Percentiles rank a stretch among this genome's conserved stretches.
phyloP scores from a whole-genome alignment of 1,140 invertebrate species.

The Eulimnadia texana region DNA sequence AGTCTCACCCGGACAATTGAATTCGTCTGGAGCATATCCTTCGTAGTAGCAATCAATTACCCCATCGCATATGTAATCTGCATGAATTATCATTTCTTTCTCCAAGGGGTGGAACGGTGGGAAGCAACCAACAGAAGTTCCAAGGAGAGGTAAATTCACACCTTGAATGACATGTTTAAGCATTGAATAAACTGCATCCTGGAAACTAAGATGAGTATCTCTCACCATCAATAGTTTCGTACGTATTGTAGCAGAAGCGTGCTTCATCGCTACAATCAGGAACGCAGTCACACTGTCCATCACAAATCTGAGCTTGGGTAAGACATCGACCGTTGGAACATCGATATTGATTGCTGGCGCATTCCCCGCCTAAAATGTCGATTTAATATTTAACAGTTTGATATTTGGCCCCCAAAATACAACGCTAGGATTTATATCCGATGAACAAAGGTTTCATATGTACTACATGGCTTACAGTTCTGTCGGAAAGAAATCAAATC shows the following conservation, averaged over 20 bases:
- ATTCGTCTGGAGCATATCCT: conserved; percentile 29
- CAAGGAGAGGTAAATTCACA: neutral
- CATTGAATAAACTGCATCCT: neutral
- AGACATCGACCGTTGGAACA: conserved; percentile 28
- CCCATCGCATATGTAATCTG: conserved; percentile 30
- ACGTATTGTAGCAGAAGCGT: neutral
- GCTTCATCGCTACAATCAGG: conserved; percentile 24
- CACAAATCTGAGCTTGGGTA: conserved; percentile 25
- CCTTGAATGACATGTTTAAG: neutral
- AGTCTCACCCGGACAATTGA: conserved; percentile 28
- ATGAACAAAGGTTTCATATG: neutral
- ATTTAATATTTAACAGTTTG: neutral
- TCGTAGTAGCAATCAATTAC: conserved; percentile 31
- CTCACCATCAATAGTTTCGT: neutral
- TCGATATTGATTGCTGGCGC: neutral
- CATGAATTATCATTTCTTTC: conserved; percentile 22
- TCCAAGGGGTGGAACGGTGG: neutral
- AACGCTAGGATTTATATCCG: neutral
- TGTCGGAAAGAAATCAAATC: too few relatives aligned
- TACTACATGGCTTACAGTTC: neutral
- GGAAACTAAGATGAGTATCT: neutral
- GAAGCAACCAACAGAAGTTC: neutral
- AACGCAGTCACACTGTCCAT: conserved; percentile 30
- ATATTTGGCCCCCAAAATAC: neutral
- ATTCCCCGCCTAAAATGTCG: neutral